Evolutionary conservation across 1,140 invertebrate species (phyloP).

Genomic region (Nymphalis io): DNA sequence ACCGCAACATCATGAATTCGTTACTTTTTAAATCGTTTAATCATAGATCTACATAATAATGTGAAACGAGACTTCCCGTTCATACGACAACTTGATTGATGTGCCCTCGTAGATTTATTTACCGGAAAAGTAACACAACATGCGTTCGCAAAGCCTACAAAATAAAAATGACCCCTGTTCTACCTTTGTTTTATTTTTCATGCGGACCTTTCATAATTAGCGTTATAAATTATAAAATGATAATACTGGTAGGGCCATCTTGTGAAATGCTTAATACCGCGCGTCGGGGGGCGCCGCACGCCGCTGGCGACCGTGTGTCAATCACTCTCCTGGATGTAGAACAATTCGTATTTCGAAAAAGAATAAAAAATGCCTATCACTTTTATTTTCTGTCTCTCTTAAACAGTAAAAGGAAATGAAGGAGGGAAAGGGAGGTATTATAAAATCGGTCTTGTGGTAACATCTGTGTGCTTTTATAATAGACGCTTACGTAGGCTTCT

Average conservation of each 20-base stretch:
- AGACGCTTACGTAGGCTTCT: constrained; percentile 79
- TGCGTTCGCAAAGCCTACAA: constrained; percentile 69
- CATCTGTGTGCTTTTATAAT: constrained; percentile 79
- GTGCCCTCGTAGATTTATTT: constrained; percentile 77
- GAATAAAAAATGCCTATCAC: constrained; percentile 74
- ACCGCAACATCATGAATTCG: constrained; percentile 57
- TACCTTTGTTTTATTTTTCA: constrained; percentile 76
- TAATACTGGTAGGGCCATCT: constrained; percentile 76
- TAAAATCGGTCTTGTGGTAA: constrained; percentile 71
- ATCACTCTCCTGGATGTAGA: constrained; percentile 77
- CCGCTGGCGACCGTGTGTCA: constrained; percentile 76
- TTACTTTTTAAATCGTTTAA: constrained; percentile 75
- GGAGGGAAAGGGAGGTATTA: constrained; percentile 52
- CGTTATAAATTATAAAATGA: constrained; percentile 81
- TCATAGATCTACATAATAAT: constrained; percentile 77
- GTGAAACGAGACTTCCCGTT: constrained; percentile 70
- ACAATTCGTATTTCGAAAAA: constrained; percentile 79
- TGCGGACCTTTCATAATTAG: constrained; percentile 76
- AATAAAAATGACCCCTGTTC: constrained; percentile 59
- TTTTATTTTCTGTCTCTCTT: constrained; percentile 65
- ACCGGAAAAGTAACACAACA: constrained; percentile 71
- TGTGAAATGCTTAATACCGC: constrained; percentile 72
- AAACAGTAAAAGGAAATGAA: constrained; percentile 28
- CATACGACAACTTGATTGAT: constrained; percentile 78
- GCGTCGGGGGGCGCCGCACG: constrained; percentile 70